Evolutionary conservation across 2,888 invertebrate species (phyloP).

Genomic region (Pollenia labialis): DNA sequence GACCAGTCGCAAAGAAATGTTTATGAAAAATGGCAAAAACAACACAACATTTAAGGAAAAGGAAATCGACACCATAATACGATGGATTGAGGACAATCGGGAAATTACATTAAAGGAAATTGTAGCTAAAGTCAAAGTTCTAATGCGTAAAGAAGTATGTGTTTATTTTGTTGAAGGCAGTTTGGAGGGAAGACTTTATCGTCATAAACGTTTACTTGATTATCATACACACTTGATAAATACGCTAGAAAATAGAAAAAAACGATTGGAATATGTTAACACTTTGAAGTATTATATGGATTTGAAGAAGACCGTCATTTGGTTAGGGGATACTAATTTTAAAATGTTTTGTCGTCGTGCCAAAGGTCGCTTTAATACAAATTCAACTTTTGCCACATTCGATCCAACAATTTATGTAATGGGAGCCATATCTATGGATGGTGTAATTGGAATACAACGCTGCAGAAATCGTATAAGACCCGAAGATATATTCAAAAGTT

Average conservation of each 20-base stretch:
- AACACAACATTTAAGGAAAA: constrained; percentile 60
- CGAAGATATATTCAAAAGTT: constrained; percentile 58
- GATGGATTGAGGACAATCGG: constrained; percentile 67
- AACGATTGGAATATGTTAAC: constrained; percentile 63
- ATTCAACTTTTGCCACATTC: constrained; percentile 67
- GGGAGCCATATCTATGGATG: constrained; percentile 63
- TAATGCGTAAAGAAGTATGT: constrained; percentile 63
- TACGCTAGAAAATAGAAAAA: constrained; percentile 63
- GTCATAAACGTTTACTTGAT: constrained; percentile 60
- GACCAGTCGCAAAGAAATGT: constrained; percentile 70
- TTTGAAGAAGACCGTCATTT: constrained; percentile 59
- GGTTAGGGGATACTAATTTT: constrained; percentile 66
- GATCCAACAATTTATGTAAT: constrained; percentile 66
- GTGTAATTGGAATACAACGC: constrained; percentile 52
- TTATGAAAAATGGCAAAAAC: constrained; percentile 67
- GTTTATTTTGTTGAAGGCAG: constrained; percentile 70
- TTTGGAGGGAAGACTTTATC: constrained; percentile 68
- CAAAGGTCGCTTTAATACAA: constrained; percentile 69
- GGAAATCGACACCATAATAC: constrained; percentile 63
- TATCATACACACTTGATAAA: constrained; percentile 64
- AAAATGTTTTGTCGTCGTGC: constrained; percentile 72
- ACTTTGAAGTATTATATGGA: constrained; percentile 67
- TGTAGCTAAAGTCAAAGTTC: constrained; percentile 57
- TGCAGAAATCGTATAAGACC: constrained; percentile 61
- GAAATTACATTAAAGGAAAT: constrained; percentile 69